phyloP scores from a whole-genome alignment of 2,888 invertebrate species.

The Spicauda simplicius region DNA sequence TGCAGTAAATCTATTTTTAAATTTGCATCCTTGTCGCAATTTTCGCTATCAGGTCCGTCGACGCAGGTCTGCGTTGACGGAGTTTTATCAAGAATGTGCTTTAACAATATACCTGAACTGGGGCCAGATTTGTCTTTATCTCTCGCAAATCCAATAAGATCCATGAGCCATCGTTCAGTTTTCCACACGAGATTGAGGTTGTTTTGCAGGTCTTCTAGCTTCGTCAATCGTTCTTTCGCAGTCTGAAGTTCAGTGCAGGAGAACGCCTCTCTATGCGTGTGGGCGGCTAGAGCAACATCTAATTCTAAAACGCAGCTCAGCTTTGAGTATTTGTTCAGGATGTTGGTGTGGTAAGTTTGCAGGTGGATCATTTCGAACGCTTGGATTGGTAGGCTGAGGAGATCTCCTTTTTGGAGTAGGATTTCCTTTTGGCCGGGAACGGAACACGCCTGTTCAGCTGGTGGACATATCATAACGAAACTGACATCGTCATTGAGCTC shows the following conservation, averaged over 20 bases:
- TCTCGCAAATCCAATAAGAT: slow-evolving; percentile 96
- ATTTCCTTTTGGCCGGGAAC: slow-evolving; percentile 95
- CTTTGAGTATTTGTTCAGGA: slow-evolving; percentile 95
- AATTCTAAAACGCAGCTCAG: slow-evolving; percentile 97
- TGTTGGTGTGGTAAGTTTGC: slow-evolving; percentile 95
- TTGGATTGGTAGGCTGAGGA: slow-evolving; percentile 96
- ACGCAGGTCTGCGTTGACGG: slow-evolving; percentile 54
- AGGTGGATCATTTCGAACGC: slow-evolving; percentile 98
- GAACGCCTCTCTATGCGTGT: slow-evolving; percentile 97
- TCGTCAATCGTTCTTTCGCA: slow-evolving; percentile 93
- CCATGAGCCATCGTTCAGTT: slow-evolving; percentile 97
- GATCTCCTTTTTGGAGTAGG: slow-evolving; percentile 92
- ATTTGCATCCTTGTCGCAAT: slow-evolving; percentile 77
- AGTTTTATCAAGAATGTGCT: slow-evolving; percentile 69
- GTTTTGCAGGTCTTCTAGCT: slow-evolving; percentile 93
- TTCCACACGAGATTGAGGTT: slow-evolving; percentile 97
- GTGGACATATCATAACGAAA: slow-evolving; percentile 96
- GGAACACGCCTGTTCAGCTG: slow-evolving; percentile 96
- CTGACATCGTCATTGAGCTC: slow-evolving; percentile 96
- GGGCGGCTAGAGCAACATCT: slow-evolving; percentile 95
- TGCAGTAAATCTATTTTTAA: slow-evolving; percentile 84
- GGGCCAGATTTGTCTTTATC: slow-evolving; percentile 85
- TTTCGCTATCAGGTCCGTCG: slow-evolving; percentile 65
- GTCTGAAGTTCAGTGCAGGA: slow-evolving; percentile 93
- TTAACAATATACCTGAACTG: slow-evolving; percentile 79